phyloP scores from a whole-genome alignment of 2,888 invertebrate species.

The Anorthoa munda region DNA sequence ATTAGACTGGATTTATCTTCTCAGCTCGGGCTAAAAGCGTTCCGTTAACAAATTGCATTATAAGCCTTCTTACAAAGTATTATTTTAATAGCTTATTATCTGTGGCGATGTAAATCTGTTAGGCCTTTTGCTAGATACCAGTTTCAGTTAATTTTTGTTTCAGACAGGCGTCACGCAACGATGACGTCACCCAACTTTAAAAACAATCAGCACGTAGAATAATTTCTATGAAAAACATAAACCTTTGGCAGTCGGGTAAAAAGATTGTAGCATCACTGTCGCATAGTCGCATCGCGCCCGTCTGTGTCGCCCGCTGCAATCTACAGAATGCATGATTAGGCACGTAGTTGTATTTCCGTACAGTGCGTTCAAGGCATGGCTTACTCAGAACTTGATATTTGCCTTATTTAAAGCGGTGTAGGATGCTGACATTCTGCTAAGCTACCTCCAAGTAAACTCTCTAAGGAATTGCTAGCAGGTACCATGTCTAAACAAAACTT shows the following conservation, averaged over 20 bases:
- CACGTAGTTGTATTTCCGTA: background rate
- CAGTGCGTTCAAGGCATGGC: background rate
- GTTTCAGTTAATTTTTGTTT: background rate
- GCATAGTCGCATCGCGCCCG: too few species aligned
- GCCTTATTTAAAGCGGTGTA: background rate
- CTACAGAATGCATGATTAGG: background rate
- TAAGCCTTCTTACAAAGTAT: constrained; percentile 56
- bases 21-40: constrained; percentile 46
- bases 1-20: constrained; percentile 57
- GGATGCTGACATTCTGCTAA: background rate
- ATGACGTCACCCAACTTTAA: too few species aligned
- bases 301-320: background rate
- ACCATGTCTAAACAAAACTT: constrained; percentile 16
- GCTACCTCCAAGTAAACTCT: background rate
- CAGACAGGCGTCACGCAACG: too few species aligned
- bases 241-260: too few species aligned
- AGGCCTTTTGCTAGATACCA: background rate
- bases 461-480: background rate
- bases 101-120: constrained; percentile 14
- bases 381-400: background rate
- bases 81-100: constrained; percentile 56
- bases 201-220: too few species aligned
- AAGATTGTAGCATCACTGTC: too few species aligned
- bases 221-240: too few species aligned
- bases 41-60: constrained; percentile 59